Evolutionary conservation across 2,113 vertebrate species (phyloP).

Genomic region (Centrocercus urophasianus): DNA sequence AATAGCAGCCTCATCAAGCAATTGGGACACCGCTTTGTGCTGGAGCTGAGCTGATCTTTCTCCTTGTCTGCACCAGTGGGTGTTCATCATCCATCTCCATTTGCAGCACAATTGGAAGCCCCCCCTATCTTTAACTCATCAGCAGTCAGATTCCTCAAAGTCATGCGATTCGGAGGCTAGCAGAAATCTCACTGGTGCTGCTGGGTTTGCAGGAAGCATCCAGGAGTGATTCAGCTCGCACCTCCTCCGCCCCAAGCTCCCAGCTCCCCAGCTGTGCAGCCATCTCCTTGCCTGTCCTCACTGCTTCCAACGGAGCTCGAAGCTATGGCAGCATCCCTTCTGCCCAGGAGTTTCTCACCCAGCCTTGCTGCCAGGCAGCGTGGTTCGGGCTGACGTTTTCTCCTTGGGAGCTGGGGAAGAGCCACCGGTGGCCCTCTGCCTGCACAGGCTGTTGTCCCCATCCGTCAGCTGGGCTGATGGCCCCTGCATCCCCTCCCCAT

Average conservation of each 20-base stretch:
- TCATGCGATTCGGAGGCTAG: not conserved
- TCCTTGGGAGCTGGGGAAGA: not conserved
- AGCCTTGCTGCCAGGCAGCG: fast-evolving
- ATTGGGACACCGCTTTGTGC: fast-evolving
- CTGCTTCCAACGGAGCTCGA: not conserved
- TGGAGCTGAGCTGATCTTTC: fast-evolving
- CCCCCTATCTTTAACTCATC: not conserved
- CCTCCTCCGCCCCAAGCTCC: not conserved
- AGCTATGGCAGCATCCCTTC: not conserved
- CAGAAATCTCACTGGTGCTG: fast-evolving
- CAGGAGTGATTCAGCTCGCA: not conserved
- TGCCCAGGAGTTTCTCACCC: fast-evolving
- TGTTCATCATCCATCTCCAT: fast-evolving
- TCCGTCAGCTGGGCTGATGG: not conserved
- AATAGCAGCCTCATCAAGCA: not conserved
- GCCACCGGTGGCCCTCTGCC: not conserved
- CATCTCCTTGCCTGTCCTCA: not conserved
- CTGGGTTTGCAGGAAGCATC: not conserved
- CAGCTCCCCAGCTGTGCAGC: fast-evolving
- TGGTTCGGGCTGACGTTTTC: not conserved
- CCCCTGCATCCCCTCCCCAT: not conserved
- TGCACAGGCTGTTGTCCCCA: not conserved
- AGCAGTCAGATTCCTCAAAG: not conserved
- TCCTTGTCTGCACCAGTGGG: not conserved
- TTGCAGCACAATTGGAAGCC: not conserved